Evolutionary conservation across 2,797 vertebrate genomes (phyloP), one percentile per base, ranked within the genome.

Genomic region (Chiroxiphia lanceolata): DNA sequence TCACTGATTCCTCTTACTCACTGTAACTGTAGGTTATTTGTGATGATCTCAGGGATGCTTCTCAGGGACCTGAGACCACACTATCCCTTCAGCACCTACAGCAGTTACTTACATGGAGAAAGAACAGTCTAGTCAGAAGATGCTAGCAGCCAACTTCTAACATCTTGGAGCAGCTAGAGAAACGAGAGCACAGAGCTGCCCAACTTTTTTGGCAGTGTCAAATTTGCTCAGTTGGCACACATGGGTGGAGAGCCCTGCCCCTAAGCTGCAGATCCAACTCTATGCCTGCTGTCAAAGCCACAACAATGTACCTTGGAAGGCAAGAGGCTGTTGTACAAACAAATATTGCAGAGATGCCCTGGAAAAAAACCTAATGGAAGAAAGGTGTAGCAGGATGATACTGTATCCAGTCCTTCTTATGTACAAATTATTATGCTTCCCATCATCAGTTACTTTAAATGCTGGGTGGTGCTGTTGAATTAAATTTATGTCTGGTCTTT

Each of bases 181-280:
- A 42, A 38, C 0, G 5, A 67, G 22, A 83, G 29, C 42, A 69
- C 15, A 42, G n/a, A 44, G 51, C 36, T 83, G 42, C n/a, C 33
- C 22, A 80, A 31, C 15, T 67, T 27, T 33, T 71, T 38, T 8
- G 29, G 31, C 38, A 42, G 27, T 7, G 13, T 22, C 64, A 76
- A 7, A 38, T 38, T 38, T 2, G 2, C 68, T 81, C 63, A 64
- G 5, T 2, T 56, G 50, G 44, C 44, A 48, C 0, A 2, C 0
- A 1, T 20, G 25, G 33, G 50, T 69, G 21, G 33, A 76, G 11
- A 82, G 44, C n/a, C 19, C 72, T 29, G 33, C 45, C 61, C 57
- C 47, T 72, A 36, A 65, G 42, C 48, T 77, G 27, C 51, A 83
- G 18, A 83, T 26, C 10, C 2, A 9, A 26, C n/a, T n/a, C 29